Evolutionary conservation across 2,797 vertebrate species (phyloP).

Genomic region (Prunella strophiata): DNA sequence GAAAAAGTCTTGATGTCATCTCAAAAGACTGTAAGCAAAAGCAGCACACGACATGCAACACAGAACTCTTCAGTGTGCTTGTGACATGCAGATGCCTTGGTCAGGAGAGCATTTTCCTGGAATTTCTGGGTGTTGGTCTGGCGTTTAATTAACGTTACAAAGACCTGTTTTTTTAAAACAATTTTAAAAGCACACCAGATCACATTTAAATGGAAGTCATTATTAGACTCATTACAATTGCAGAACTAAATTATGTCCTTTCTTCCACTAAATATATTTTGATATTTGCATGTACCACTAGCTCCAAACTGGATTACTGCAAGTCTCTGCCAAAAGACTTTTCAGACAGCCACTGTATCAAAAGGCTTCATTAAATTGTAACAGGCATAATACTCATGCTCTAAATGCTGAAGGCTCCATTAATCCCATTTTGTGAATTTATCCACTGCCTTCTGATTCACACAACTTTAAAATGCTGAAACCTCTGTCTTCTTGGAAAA

Average conservation of each 20-base stretch:
- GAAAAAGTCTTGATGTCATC: not conserved
- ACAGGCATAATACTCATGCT: not conserved
- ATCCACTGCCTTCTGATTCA: not conserved
- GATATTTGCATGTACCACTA: not conserved
- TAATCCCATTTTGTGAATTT: not conserved
- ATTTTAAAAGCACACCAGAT: not conserved
- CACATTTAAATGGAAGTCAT: not conserved
- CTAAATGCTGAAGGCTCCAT: not conserved
- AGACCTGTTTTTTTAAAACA: not conserved
- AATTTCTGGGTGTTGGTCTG: not conserved
- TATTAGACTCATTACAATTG: not conserved
- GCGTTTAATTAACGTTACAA: constrained; percentile 5
- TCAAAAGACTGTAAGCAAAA: not conserved
- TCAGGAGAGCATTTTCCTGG: not conserved
- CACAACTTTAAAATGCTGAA: not conserved
- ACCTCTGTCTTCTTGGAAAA: not conserved
- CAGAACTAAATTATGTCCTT: not conserved
- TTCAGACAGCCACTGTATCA: not conserved
- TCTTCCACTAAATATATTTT: not conserved
- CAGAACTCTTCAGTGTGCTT: not conserved
- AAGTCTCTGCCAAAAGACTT: constrained; percentile 4
- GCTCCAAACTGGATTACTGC: not conserved
- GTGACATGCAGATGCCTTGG: not conserved
- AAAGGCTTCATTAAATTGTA: not conserved
- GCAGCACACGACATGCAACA: not conserved